phyloP scores from a whole-genome alignment of 1,140 invertebrate species.

The Heliconius eleuchia region DNA sequence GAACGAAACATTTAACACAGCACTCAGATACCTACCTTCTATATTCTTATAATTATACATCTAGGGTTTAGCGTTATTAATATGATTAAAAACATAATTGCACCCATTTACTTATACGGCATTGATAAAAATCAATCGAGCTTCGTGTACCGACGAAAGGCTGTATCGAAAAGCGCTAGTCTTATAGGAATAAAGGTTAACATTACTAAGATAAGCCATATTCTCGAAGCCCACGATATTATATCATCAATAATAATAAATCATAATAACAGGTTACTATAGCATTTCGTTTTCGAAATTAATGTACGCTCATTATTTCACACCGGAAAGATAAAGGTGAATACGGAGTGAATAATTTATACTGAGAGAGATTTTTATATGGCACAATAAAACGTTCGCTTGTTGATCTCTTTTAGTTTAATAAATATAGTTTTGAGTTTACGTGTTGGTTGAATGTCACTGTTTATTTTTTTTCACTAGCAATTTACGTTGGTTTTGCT shows the following conservation, averaged over 20 bases:
- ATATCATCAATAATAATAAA: constrained; percentile 43
- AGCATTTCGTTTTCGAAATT: constrained; percentile 43
- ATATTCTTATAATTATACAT: constrained; percentile 36
- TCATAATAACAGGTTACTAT: constrained; percentile 44
- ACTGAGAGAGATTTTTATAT: constrained; percentile 37
- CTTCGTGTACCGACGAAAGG: constrained; percentile 28
- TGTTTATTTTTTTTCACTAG: background rate
- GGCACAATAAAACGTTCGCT: constrained; percentile 27
- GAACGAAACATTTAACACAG: constrained; percentile 26
- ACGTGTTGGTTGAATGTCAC: no score
- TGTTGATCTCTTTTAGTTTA: constrained; percentile 4
- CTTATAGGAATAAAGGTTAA: background rate
- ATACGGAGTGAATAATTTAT: constrained; percentile 35
- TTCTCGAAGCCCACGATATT: constrained; percentile 25
- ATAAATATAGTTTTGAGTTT: background rate
- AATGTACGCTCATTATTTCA: constrained; percentile 43
- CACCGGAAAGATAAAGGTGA: constrained; percentile 42
- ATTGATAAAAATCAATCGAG: constrained; percentile 41
- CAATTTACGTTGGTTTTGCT: background rate
- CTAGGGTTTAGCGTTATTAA: constrained; percentile 40
- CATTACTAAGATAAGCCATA: background rate
- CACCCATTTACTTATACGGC: constrained; percentile 45
- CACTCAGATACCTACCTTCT: background rate
- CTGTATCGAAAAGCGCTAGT: background rate
- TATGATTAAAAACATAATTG: constrained; percentile 47